Conservation (phyloP, 1,140 invertebrate genomes). For the Gonioctena quinquepunctata region DNA sequence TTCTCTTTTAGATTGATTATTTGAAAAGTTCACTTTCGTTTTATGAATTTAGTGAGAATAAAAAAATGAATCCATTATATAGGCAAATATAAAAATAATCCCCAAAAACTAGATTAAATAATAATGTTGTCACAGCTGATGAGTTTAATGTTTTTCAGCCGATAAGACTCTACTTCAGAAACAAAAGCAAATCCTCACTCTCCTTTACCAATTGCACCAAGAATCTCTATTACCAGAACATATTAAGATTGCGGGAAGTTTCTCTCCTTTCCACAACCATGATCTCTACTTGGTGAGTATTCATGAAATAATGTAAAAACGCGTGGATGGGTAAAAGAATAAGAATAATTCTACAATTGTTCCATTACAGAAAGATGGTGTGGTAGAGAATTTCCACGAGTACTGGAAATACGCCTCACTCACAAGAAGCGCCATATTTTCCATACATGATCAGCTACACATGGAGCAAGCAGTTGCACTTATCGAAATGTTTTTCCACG, state of each 20-base stretch:
- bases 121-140: no score
- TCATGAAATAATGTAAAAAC: no score
- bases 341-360: no score
- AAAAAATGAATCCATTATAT: no score
- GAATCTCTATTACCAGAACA: constrained; percentile 58
- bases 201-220: constrained; percentile 65
- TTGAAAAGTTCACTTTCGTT: no score
- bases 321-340: no score
- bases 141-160: constrained; percentile 35
- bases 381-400: constrained; percentile 56
- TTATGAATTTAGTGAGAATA: no score
- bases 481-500: constrained; percentile 64
- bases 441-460: constrained; percentile 58
- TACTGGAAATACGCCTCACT: constrained; percentile 53
- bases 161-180: constrained; percentile 57
- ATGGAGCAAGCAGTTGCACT: constrained; percentile 61
- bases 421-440: constrained; percentile 53
- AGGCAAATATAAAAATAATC: no score
- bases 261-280: constrained; percentile 59
- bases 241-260: constrained; percentile 60
- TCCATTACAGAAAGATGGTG: constrained; percentile 41
- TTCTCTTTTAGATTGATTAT: no score
- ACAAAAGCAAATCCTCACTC: constrained; percentile 64
- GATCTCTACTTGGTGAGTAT: constrained; percentile 57
- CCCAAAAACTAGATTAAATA: no score